phyloP scores from a whole-genome alignment of 2,888 invertebrate species.

The Adineta ricciae region DNA sequence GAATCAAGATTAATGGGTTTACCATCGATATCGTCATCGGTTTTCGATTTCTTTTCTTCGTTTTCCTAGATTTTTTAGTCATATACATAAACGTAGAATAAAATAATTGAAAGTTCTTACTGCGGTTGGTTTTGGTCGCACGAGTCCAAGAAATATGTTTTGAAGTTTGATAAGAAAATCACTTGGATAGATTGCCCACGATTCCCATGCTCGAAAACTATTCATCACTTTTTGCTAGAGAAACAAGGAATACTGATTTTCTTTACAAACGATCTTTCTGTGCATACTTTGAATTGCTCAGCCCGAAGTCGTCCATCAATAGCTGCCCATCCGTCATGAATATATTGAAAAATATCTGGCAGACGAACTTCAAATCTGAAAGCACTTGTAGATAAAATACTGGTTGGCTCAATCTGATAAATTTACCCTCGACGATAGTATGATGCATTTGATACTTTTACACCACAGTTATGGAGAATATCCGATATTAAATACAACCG shows the following conservation, averaged over 20 bases:
- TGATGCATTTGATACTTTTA: slow-evolving; percentile 87
- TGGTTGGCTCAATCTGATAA: neutral
- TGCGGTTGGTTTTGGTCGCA: slow-evolving; percentile 35
- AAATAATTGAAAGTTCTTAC: neutral
- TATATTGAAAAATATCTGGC: slow-evolving; percentile 64
- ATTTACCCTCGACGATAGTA: slow-evolving; percentile 60
- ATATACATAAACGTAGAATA: too few species aligned
- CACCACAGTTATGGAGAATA: slow-evolving; percentile 87
- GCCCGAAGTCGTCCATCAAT: slow-evolving; percentile 77
- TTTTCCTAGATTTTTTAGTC: too few species aligned
- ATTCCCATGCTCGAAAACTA: slow-evolving; percentile 90
- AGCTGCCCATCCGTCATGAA: slow-evolving; percentile 63
- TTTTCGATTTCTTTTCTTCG: neutral
- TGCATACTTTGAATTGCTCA: slow-evolving; percentile 81
- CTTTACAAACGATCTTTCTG: neutral
- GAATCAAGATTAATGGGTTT: slow-evolving; percentile 22
- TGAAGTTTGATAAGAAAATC: slow-evolving; percentile 77
- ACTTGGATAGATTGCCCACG: slow-evolving; percentile 81
- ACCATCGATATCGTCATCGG: slow-evolving; percentile 34
- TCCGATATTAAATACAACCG: slow-evolving; percentile 88
- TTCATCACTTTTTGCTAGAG: slow-evolving; percentile 63
- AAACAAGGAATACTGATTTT: neutral
- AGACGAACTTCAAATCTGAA: slow-evolving; percentile 71
- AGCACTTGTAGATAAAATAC: neutral
- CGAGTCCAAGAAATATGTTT: slow-evolving; percentile 75